Percentiles rank a stretch among this genome's conserved stretches.
phyloP scores from a whole-genome alignment of 2,113 vertebrate species.

The Sinosuthora webbiana region DNA sequence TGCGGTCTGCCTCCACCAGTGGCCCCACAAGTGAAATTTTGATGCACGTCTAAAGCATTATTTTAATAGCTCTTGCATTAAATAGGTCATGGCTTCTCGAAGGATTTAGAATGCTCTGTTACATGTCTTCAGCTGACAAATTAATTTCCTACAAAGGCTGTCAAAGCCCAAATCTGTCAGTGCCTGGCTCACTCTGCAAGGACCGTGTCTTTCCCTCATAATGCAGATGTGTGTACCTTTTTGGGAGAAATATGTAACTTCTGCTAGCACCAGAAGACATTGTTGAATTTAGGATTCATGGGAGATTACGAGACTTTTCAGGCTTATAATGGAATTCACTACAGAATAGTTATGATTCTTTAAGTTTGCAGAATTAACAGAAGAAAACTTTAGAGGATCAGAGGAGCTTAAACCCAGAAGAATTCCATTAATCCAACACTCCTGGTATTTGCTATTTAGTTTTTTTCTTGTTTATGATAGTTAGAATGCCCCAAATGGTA shows the following conservation, averaged over 20 bases:
- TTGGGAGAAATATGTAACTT: not conserved
- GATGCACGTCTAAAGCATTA: not conserved
- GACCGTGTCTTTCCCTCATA: not conserved
- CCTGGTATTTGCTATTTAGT: not conserved
- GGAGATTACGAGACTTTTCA: not conserved
- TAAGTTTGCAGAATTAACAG: not conserved
- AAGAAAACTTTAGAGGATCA: not conserved
- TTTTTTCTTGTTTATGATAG: not conserved
- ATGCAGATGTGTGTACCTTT: not conserved
- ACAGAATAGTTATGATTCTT: not conserved
- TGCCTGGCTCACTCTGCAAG: not conserved
- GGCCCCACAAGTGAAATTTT: not conserved
- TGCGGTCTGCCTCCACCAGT: not conserved
- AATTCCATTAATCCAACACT: not conserved
- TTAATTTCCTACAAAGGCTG: not conserved
- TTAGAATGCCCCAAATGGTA: not conserved
- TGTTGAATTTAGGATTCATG: not conserved
- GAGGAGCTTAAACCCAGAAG: not conserved
- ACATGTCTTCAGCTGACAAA: not conserved
- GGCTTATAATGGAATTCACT: not conserved
- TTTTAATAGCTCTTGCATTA: not conserved
- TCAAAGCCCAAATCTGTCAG: not conserved
- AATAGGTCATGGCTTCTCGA: not conserved
- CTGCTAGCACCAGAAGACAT: not conserved
- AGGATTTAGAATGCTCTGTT: conserved; percentile 7